Base-by-base conservation (phyloP, 2,113 vertebrate genomes). In the Lepidothrix coronata region DNA sequence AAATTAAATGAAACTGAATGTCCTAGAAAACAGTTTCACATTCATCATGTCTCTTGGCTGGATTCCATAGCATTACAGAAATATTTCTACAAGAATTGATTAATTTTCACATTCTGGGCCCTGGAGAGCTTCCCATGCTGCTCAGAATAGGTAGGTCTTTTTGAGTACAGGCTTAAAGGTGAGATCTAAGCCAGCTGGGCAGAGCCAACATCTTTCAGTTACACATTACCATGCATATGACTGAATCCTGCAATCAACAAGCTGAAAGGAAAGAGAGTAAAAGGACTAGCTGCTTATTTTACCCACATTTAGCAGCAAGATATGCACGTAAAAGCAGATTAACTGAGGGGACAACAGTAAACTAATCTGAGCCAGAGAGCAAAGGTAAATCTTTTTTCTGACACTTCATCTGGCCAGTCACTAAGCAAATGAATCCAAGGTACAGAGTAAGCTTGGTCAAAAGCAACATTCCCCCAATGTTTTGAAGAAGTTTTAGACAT, bases 11-110 rank as follows among this genome's bases (percentile, higher is more conserved):
- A 96, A 93, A 94, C 52, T 85, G 39, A 54, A 79, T 95, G 95
- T 88, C 95, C 93, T 70, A 96, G 94, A 94, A 95, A 95, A 91
- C 37, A 88, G 73, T 91, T 89, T 79, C 59, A 63, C 58, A 96
- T 93, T 94, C 59, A 88, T 95, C 85, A 62, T 66, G 74, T 93
- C 85, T 91, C 74, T 90, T 95, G 93, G 91, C 94, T 95, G 87
- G 67, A 94, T 73, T 96, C 91, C 91, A 89, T 2, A 3, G 30
- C 77, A 89, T 89, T 24, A 5, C 81, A 82, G 93, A 94, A 95
- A 79, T 5, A 3, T 83, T 89, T 85, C 74, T 73, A 70, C 41
- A 88, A 54, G 39, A 96, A 96, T 58, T 93, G 55, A 96, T 89
- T 94, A 80, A 28, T 93, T 95, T 65, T 88, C 82, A 77, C 82